These are phyloP conservation scores for Crotalus helleri DNA, from an alignment of 2,113 vertebrate genomes.

Conservation along the genomic window DNA sequence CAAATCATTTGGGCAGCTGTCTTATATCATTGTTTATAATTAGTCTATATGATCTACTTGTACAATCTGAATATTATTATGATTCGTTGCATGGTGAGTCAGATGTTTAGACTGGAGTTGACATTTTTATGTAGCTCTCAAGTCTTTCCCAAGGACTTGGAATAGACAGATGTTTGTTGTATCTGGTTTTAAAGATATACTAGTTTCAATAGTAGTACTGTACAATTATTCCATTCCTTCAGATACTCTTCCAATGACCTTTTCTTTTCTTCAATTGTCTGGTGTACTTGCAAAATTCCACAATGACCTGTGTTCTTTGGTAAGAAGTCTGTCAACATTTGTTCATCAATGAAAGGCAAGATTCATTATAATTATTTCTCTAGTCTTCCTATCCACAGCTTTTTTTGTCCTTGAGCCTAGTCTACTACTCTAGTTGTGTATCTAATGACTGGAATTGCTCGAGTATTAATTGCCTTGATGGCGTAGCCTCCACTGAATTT, in stretches of 20 bases:
- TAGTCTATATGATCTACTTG: neutral
- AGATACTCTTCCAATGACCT: neutral
- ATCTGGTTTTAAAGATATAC: neutral
- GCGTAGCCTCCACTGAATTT: neutral
- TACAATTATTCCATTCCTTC: neutral
- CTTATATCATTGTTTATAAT: neutral
- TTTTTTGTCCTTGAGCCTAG: neutral
- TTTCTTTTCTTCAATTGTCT: neutral
- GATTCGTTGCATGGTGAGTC: neutral
- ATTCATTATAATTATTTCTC: neutral
- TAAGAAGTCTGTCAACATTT: neutral
- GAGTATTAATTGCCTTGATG: neutral
- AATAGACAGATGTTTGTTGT: neutral
- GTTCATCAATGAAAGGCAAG: neutral
- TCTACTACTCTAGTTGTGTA: neutral
- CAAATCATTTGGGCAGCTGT: neutral
- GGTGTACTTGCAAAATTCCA: neutral
- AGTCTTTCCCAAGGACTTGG: neutral
- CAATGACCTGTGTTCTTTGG: neutral
- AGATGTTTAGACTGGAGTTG: neutral
- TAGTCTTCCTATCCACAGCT: neutral
- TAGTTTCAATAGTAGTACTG: neutral
- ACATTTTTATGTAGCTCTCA: neutral
- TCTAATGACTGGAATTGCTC: neutral
- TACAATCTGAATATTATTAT: neutral